Evolutionary conservation across 2,888 invertebrate species (phyloP), one percentile per base, ranked within the genome.

Genomic region (Diplolepis rosae): DNA sequence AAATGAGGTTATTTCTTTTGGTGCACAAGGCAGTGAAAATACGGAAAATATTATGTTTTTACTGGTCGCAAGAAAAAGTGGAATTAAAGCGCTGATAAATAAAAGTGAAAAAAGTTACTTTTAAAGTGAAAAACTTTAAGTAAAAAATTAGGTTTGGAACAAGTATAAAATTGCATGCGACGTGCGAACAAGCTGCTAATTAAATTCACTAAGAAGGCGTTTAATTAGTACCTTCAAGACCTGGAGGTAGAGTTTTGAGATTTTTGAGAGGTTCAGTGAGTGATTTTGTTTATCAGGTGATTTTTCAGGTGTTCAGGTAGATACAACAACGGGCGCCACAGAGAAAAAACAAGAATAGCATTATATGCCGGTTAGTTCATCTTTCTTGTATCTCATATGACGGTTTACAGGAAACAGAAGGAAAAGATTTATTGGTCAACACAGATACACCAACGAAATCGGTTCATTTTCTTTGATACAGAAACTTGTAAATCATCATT

Each of bases 291-390:
- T 74, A 72, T 85, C 79, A 78, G 78, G 72, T 76, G 77, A 75
- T 71, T 83, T 52, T 82, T 85, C 86, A 84, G 86, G 86, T 86
- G 84, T 85, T 86, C 85, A 86, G 85, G 86, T 87, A 85, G 87
- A 87, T 87, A 87, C 86, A 87, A 87, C 86, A 87, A 87, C 83
- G 87, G 87, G 85, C 88, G 86, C 87, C 88, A 88, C 87, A 87
- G 87, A 88, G 86, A 88, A 88, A 87, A 88, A 87, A 88, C 83
- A 87, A 87, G 83, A 87, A 83, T 84, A 87, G 84, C 85, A 87
- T 86, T 85, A 87, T 82, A 86, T 87, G 84, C 84, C 81, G 84
- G 79, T 87, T 85, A 87, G 87, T 87, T 70, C 65, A 70, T 69
- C 65, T 72, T 66, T 45, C 70, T 75, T 75, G 75, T 70, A 70